Conservation (phyloP, 1,140 invertebrate genomes). For the Aphis gossypii region DNA sequence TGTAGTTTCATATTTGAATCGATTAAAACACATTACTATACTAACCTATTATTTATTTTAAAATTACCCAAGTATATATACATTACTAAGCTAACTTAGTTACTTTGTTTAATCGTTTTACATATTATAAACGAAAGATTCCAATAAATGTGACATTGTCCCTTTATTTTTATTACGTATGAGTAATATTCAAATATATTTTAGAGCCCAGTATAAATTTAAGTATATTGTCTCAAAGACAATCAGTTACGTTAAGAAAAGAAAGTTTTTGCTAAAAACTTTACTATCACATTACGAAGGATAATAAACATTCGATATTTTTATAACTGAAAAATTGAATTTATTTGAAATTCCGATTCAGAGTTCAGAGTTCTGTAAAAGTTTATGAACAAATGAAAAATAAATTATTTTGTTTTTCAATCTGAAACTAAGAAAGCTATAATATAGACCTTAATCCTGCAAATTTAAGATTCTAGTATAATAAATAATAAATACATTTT, state of each 20-base stretch:
- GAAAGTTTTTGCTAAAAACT: not conserved
- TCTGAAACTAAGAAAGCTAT: not conserved
- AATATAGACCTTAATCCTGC: not conserved
- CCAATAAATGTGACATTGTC: not conserved
- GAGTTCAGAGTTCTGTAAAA: not conserved
- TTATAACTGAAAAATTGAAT: not conserved
- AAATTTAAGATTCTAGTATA: not conserved
- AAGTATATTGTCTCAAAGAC: not conserved
- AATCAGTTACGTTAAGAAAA: not conserved
- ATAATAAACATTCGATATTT: slow-evolving; percentile 22
- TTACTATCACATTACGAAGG: not conserved
- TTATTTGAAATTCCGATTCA: not conserved
- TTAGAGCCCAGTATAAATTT: not conserved
- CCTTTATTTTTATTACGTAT: not conserved
- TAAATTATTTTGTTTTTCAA: slow-evolving; percentile 8
- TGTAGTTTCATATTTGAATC: not conserved
- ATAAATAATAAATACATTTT: not conserved
- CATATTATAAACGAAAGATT: not conserved
- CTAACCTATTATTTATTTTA: not conserved
- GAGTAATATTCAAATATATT: not conserved
- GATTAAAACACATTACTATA: not conserved
- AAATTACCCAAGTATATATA: not conserved
- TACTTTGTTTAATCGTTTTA: not conserved
- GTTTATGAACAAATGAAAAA: slow-evolving; percentile 9
- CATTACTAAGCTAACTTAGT: not conserved